Conservation (phyloP, 37 sponge, comb jelly and placozoan genomes). For the Petrosia ficiformis region DNA sequence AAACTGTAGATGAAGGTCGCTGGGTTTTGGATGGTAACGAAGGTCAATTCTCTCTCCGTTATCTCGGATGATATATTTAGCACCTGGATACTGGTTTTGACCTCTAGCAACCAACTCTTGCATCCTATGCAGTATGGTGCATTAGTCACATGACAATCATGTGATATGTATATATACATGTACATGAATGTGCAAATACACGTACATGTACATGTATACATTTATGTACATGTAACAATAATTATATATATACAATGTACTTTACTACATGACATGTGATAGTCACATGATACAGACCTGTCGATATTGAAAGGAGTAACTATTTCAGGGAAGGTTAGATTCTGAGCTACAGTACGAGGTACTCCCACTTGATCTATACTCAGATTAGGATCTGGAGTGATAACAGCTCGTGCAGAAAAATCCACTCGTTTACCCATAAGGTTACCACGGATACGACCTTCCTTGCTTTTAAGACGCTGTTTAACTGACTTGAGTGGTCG, state of each 20-base stretch:
- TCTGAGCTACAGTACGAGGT: constrained; percentile 96
- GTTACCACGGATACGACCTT: constrained; percentile 97
- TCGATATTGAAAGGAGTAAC: constrained; percentile 99
- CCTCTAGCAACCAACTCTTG: constrained; percentile 85
- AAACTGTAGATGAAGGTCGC: constrained; percentile 93
- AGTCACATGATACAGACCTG: constrained; percentile 52
- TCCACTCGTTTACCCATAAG: constrained; percentile 99
- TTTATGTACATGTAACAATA: too few relatives aligned
- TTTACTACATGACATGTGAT: neutral
- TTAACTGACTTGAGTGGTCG: constrained; percentile 97
- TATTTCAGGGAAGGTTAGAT: constrained; percentile 95
- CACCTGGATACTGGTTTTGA: constrained; percentile 96
- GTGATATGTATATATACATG: too few relatives aligned
- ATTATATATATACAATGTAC: neutral
- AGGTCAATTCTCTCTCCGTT: constrained; percentile 95
- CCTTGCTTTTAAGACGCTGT: constrained; percentile 95
- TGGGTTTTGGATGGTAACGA: constrained; percentile 92
- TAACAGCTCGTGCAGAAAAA: constrained; percentile 98
- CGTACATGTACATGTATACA: too few relatives aligned
- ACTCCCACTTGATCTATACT: constrained; percentile 96
- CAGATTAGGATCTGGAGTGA: constrained; percentile 97
- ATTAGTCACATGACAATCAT: too few relatives aligned
- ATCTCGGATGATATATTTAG: constrained; percentile 99
- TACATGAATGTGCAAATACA: too few relatives aligned
- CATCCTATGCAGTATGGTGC: constrained; percentile 73